These are phyloP conservation scores for Phrixothrix hirtus DNA, from an alignment of 2,888 invertebrate genomes.

Conservation along the genomic window DNA sequence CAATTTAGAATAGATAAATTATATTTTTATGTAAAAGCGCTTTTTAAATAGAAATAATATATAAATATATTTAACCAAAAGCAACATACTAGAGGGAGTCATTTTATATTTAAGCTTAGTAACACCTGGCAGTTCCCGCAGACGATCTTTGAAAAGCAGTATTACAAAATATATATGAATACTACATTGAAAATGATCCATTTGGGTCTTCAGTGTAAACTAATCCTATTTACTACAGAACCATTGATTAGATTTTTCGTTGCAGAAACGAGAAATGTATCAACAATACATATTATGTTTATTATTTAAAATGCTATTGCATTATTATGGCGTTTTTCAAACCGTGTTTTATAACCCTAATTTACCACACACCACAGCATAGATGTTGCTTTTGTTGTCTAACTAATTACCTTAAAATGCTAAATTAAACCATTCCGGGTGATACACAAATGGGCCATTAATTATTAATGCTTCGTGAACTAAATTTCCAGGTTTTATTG, in stretches of 20 bases:
- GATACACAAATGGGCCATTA: conserved; percentile 19
- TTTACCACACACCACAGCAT: conserved; percentile 3
- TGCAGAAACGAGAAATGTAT: conserved; percentile 12
- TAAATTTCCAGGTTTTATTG: conserved; percentile 19
- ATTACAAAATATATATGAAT: conserved; percentile 24
- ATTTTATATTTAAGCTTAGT: conserved; percentile 18
- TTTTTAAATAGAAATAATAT: not conserved
- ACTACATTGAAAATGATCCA: conserved; percentile 26
- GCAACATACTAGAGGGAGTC: not conserved
- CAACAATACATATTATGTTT: not conserved
- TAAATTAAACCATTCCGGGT: conserved; percentile 16
- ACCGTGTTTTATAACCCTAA: conserved; percentile 1
- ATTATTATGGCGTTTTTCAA: conserved; percentile 5
- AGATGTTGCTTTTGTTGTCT: conserved; percentile 12
- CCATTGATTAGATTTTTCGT: conserved; percentile 21
- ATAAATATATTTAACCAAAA: not conserved
- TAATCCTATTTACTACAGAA: conserved; percentile 23
- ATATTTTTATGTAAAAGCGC: not conserved
- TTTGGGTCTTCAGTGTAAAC: conserved; percentile 17
- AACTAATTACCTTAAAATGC: conserved; percentile 17
- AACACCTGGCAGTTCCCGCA: conserved; percentile 35
- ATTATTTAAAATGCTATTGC: not conserved
- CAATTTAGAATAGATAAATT: too few species aligned
- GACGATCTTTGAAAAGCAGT: conserved; percentile 25
- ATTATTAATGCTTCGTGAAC: conserved; percentile 21